phyloP scores from a whole-genome alignment of 2,797 vertebrate species.

The Enteromius paludinosus region DNA sequence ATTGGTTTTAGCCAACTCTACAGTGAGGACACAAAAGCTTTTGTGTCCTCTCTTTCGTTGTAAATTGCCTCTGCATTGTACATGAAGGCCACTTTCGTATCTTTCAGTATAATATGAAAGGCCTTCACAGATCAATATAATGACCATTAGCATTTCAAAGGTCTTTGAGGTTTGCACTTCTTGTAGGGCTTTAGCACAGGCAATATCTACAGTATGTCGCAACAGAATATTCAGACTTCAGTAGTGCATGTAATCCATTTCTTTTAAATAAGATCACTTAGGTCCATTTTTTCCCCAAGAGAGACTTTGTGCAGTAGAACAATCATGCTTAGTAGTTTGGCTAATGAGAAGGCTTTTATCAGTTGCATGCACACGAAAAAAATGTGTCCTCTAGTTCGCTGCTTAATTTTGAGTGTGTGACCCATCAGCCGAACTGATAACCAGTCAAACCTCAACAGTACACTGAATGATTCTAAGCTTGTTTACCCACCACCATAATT shows the following conservation, averaged over 20 bases:
- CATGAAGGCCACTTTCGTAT: slow-evolving; percentile 22
- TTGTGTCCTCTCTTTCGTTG: slow-evolving; percentile 32
- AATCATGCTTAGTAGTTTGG: background rate
- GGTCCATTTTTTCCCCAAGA: background rate
- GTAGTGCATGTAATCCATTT: slow-evolving; percentile 24
- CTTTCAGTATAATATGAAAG: slow-evolving; percentile 21
- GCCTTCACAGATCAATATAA: slow-evolving; percentile 33
- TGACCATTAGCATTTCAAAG: slow-evolving; percentile 44
- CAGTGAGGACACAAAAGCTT: slow-evolving; percentile 37
- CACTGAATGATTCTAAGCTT: slow-evolving; percentile 15
- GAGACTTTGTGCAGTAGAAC: background rate
- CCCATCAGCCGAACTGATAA: slow-evolving; percentile 8
- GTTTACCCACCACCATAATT: slow-evolving; percentile 31
- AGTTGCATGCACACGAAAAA: background rate
- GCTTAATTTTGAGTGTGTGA: background rate
- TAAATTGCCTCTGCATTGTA: slow-evolving; percentile 37
- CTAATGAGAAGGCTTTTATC: slow-evolving; percentile 5
- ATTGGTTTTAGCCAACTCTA: slow-evolving; percentile 20
- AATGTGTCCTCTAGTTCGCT: background rate
- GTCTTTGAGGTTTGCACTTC: slow-evolving; percentile 23
- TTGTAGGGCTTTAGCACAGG: background rate
- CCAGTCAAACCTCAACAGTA: slow-evolving; percentile 17
- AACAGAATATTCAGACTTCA: background rate
- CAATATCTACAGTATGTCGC: slow-evolving; percentile 8
- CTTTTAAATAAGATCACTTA: slow-evolving; percentile 37